Conservation (phyloP, 1,140 invertebrate species). For the Hycleus cichorii region DNA sequence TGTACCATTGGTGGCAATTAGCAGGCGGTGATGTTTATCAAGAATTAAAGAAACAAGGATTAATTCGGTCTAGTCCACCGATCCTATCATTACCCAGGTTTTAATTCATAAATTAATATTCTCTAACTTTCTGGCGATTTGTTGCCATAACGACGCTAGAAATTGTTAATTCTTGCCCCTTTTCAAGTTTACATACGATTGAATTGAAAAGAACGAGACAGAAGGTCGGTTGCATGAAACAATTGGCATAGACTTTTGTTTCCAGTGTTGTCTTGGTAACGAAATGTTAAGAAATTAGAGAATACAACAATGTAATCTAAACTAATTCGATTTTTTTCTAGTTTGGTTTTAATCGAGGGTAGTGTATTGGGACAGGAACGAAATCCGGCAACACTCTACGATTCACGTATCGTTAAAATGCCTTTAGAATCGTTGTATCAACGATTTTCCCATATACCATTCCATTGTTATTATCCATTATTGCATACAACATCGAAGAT, state of each 20-base stretch:
- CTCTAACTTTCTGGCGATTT: no score
- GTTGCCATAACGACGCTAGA: no score
- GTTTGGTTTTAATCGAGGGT: conserved; percentile 73
- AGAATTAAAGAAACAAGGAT: conserved; percentile 84
- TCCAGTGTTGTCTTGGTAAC: no score
- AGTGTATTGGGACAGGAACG: conserved; percentile 67
- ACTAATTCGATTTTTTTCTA: conserved; percentile 33
- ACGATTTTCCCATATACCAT: conserved; percentile 69
- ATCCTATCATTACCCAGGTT: conserved; percentile 70
- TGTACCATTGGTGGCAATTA: conserved; percentile 93
- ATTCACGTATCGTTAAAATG: conserved; percentile 75
- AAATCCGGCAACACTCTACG: conserved; percentile 70
- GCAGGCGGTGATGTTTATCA: conserved; percentile 88
- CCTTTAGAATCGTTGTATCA: conserved; percentile 70
- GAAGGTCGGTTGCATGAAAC: no score
- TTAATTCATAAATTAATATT: not conserved
- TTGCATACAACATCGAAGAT: conserved; percentile 45
- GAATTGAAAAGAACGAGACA: no score
- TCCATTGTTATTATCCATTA: conserved; percentile 72
- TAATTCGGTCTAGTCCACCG: conserved; percentile 74
- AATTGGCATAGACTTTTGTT: no score
- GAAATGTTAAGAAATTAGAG: no score
- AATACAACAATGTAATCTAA: no score
- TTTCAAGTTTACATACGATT: no score
- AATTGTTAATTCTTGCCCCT: no score